Evolutionary conservation across 2,888 invertebrate genomes (phyloP), one percentile per base, ranked within the genome.

Genomic region (Pecten maximus): DNA sequence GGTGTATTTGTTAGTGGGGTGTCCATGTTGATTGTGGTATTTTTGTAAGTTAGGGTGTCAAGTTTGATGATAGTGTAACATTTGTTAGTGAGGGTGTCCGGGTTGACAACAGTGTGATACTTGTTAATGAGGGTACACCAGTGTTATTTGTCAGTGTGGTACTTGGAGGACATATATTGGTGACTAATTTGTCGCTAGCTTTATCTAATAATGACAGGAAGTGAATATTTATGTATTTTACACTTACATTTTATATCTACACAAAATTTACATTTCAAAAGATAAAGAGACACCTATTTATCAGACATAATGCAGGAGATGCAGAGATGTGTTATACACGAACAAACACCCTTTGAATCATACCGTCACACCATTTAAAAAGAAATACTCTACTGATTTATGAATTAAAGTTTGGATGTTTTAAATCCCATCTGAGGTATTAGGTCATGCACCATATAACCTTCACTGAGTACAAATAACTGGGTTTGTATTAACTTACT

Each of bases 361-460:
- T 74, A 2, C 35, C 74, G 74, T 74, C 74, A 74, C 74, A 23
- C 74, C 35, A 35, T 60, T 74, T 28, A 74, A 19, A 44, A 35
- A 28, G 8, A 74, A 74, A 74, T 74, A 35, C 74, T 74, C 4
- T 35, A 10, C 74, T 28, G 74, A 74, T 35, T 74, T 74, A 74
- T 74, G 74, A 74, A 74, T 74, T 74, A 74, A 74, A 60, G 60
- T n/a, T 60, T 23, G 60, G 74, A 74, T 74, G 23, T 60, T 60
- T 60, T 28, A 60, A 6, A 74, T 23, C 28, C 28, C 23, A 12
- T 1, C 35, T 12, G 35, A 74, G 74, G 2, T 74, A 74, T 74
- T 10, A 28, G 28, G 74, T 74, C 28, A 74, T 74, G 74, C 35
- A 74, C 74, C 35, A 74, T 74, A 35, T 28, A 74, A 74, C 28